A percentile compares a stretch with the other conserved stretches of the same genome.
Evolutionary conservation across 2,888 invertebrate genomes (phyloP).

Genomic region (Stomorhina lunata): DNA sequence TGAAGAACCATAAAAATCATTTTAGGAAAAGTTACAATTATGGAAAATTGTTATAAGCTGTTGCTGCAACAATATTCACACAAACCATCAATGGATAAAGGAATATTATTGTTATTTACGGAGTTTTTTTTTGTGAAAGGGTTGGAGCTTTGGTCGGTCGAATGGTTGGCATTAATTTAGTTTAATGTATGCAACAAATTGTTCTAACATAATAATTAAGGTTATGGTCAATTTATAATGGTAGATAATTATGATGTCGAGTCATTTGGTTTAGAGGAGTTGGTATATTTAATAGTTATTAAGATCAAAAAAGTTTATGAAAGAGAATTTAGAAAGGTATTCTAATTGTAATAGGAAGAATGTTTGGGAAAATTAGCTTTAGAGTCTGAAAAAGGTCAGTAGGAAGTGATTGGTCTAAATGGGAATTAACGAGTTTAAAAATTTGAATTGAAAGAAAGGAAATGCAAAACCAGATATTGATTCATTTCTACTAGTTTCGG

Average conservation of each 20-base stretch:
- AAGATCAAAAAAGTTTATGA: no score
- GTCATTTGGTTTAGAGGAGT: no score
- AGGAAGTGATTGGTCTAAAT: no score
- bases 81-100: not conserved
- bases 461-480: no score
- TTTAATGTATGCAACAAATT: constrained; percentile 26
- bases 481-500: no score
- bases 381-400: no score
- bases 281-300: no score
- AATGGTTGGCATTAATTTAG: not conserved
- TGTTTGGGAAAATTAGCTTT: no score
- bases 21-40: constrained; percentile 57
- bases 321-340: no score
- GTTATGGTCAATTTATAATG: constrained; percentile 54
- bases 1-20: constrained; percentile 27
- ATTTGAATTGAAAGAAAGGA: no score
- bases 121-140: constrained; percentile 9
- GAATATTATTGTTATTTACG: constrained; percentile 40
- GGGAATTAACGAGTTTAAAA: no score
- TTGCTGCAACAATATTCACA: not conserved
- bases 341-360: no score
- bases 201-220: constrained; percentile 49
- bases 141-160: not conserved
- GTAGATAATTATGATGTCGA: constrained; percentile 29
- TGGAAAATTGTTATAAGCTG: constrained; percentile 47